Percentiles rank a stretch among this genome's conserved stretches.
Conservation (phyloP, 2,113 vertebrate species). For the Falco punctatus region DNA sequence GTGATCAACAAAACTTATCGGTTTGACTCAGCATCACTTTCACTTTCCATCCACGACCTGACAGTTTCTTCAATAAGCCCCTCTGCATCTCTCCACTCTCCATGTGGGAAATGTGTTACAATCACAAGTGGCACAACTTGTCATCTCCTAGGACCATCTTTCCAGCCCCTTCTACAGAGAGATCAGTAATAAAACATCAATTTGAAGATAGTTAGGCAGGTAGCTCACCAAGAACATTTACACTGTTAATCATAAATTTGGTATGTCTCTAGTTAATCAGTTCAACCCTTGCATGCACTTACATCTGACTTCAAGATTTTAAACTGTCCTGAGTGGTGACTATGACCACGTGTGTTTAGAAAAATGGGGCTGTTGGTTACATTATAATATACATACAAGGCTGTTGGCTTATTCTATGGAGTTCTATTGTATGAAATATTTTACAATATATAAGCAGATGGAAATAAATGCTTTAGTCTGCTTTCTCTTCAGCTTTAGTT, state of each 20-base stretch:
- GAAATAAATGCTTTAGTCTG: background rate
- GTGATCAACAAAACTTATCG: background rate
- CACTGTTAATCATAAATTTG: background rate
- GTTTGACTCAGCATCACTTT: background rate
- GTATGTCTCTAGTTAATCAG: background rate
- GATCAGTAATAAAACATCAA: background rate
- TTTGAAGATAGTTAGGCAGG: background rate
- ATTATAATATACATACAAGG: background rate
- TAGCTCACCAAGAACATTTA: background rate
- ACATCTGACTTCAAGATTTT: background rate
- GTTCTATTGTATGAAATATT: background rate
- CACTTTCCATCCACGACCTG: background rate
- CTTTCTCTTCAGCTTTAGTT: background rate
- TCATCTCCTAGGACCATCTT: background rate
- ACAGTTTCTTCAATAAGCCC: background rate
- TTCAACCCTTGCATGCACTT: background rate
- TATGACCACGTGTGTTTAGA: accelerated
- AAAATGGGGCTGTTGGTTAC: background rate
- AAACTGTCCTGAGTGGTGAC: background rate
- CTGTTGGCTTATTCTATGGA: background rate
- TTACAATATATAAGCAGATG: background rate
- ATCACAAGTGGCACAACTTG: background rate
- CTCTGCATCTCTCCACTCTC: background rate
- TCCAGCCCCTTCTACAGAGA: background rate
- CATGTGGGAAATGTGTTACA: background rate